Evolutionary conservation across 2,888 invertebrate species (phyloP), one percentile per base, ranked within the genome.

Genomic region (Epicampocera succincta): DNA sequence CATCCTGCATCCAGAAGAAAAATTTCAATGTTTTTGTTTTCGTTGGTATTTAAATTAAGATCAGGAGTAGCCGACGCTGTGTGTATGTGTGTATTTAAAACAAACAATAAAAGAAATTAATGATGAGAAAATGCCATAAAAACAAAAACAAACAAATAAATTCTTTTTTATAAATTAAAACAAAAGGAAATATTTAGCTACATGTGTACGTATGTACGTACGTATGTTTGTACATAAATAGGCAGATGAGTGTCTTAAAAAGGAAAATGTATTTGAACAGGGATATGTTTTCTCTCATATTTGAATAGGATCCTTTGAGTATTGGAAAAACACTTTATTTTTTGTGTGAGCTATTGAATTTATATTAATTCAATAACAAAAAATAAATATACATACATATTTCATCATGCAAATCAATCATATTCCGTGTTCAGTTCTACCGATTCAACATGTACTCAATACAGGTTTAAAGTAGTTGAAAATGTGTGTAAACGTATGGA

Each of bases 121-220:
- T 71, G 74, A 82, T 82, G 82, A 78, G 75, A 82, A 82, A 82
- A 75, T 71, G 52, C 25, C 61, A 71, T 61, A 69, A 44, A 73
- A 73, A 73, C 42, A 1, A 44, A 46, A 69, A 80, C 42, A 78
- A 74, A 65, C 21, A 73, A 69, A 80, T 58, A 69, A 38, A 17
- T 12, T 15, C 33, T 44, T 25, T n/a, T 42, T 3, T n/a, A 58
- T 19, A 15, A 75, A 17, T 71, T 19, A 71, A 65, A 58, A 71
- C n/a, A 40, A 71, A 63, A 46, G 40, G 15, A n/a, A 58, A 65
- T 48, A 50, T 56, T 13, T 17, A 13, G 13, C 50, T 15, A 2
- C n/a, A 56, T 68, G 42, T 42, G 5, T 25, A 33, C 8, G 9
- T 9, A 33, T 33, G 33, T 33, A 33, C 8, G 9, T 33, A 33